A percentile compares a stretch with the other conserved stretches of the same genome.
phyloP scores from a whole-genome alignment of 2,113 vertebrate species.

The Centrocercus urophasianus region DNA sequence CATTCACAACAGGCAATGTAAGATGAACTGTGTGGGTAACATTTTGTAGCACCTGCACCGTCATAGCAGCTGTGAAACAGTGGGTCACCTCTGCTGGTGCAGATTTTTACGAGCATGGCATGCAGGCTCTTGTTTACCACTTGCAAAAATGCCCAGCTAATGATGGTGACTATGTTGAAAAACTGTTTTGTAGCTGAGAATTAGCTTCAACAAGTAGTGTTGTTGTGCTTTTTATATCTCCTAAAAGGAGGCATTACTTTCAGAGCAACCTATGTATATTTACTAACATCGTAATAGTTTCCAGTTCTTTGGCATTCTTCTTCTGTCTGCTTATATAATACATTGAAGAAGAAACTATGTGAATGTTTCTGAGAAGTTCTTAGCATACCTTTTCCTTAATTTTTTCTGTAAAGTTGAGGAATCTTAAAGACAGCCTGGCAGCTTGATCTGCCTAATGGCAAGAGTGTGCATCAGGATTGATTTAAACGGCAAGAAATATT shows the following conservation, averaged over 20 bases:
- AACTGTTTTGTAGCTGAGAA: neutral
- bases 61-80: neutral
- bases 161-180: neutral
- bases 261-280: neutral
- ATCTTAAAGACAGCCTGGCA: neutral
- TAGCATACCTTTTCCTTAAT: neutral
- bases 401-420: neutral
- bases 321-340: neutral
- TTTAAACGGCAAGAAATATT: neutral
- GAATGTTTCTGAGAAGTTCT: neutral
- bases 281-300: neutral
- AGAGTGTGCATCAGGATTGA: neutral
- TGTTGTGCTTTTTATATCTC: neutral
- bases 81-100: neutral
- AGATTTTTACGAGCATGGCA: neutral
- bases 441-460: neutral
- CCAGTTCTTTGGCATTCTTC: neutral
- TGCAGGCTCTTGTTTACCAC: neutral
- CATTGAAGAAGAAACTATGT: neutral
- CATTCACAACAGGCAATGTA: too few species aligned
- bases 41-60: neutral
- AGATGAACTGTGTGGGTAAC: too few species aligned
- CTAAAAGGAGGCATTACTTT: too few species aligned
- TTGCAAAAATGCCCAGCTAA: neutral
- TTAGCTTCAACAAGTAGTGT: neutral